Evolutionary conservation across 2,797 vertebrate species (phyloP).

Genomic region (Sylvia borin): DNA sequence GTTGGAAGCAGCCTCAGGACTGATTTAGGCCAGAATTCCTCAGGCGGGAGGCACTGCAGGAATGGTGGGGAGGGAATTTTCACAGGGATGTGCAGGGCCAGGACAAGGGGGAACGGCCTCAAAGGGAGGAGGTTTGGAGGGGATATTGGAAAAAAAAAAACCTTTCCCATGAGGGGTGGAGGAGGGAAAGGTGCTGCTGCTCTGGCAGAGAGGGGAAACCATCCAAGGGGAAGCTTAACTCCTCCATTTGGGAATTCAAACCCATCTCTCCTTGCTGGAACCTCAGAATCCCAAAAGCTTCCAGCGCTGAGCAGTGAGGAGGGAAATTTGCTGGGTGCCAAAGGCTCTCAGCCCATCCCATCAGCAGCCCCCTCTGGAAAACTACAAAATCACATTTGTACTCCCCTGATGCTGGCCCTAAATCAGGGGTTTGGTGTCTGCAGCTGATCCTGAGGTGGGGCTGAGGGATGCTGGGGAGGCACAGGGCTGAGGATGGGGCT

Average conservation of each 20-base stretch:
- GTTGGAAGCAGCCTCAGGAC: background rate
- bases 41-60: background rate
- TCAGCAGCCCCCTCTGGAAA: background rate
- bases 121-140: background rate
- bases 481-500: constrained; percentile 46
- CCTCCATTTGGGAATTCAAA: background rate
- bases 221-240: background rate
- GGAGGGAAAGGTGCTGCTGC: background rate
- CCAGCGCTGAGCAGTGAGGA: background rate
- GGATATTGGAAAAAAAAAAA: background rate
- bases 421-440: background rate
- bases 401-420: background rate
- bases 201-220: background rate
- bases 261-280: background rate
- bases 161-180: background rate
- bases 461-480: background rate
- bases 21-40: background rate
- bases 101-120: background rate
- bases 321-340: background rate
- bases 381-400: background rate
- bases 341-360: background rate
- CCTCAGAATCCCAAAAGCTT: background rate
- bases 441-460: background rate
- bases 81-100: background rate
- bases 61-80: background rate